Evolutionary conservation across 1,140 invertebrate species (phyloP), one percentile per base, ranked within the genome.

Genomic region (Cotesia typhae): DNA sequence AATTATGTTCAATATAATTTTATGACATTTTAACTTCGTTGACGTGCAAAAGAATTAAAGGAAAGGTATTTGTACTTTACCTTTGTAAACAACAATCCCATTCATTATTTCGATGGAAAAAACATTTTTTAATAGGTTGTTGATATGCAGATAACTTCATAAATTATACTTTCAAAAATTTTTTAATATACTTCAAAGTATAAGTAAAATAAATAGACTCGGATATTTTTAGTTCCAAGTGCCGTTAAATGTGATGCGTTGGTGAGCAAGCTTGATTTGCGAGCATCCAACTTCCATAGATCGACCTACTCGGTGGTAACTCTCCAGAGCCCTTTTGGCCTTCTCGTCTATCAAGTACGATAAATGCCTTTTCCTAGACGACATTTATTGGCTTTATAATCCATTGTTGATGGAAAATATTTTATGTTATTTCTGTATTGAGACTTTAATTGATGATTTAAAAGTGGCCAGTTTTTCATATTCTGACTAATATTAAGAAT

Each of bases 241-340:
- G 64, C 47, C 64, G 38, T 20, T 66, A 66, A 47, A 66, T 47
- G 47, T 66, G 47, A 37, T 67, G 67, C 74, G 9, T 69, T 57
- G 68, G 65, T 69, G 67, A 59, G 63, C 41, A 72, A 37, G 55
- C 70, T 77, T 83, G 81, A 83, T 83, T 82, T 83, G 81, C 77
- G 81, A 80, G 78, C 76, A 66, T 78, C 74, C 76, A 80, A 76
- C 70, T 76, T 78, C 76, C 79, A 81, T 82, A 82, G 78, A 83
- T 83, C 78, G 80, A 81, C 65, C 65, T 51, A 63, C 63, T 77
- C 75, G 76, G 80, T 81, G 76, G 74, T 72, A 76, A 76, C 78
- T 82, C 81, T 80, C 81, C 74, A 77, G 82, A 78, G 81, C 80
- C 78, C 81, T 82, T 82, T 79, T 74, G 63, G 67, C 73, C 70